These are phyloP conservation scores for Melanotaenia boesemani DNA, from an alignment of 2,797 vertebrate genomes.

Conservation along the genomic window DNA sequence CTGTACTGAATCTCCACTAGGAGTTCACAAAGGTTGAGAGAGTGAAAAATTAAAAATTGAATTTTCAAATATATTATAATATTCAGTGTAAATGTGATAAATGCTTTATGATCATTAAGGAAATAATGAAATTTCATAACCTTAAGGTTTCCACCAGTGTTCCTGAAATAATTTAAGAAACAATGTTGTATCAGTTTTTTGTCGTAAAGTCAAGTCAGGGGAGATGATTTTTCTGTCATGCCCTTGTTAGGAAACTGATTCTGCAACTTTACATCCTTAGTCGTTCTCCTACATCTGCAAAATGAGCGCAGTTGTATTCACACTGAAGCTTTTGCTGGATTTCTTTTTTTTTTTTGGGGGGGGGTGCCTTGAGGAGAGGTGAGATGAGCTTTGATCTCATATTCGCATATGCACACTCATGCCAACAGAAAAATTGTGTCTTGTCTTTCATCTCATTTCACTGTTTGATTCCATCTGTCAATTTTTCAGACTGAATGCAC, in stretches of 20 bases:
- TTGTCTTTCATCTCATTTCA: constrained; percentile 66
- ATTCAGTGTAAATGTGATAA: constrained; percentile 12
- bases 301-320: constrained; percentile 31
- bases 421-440: constrained; percentile 30
- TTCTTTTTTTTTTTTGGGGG: constrained; percentile 23
- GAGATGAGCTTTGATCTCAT: constrained; percentile 63
- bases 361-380: constrained; percentile 41
- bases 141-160: not conserved
- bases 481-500: constrained; percentile 51
- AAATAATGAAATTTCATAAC: constrained; percentile 24
- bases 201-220: not conserved
- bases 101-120: constrained; percentile 11
- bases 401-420: constrained; percentile 11
- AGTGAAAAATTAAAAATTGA: constrained; percentile 7
- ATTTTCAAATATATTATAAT: constrained; percentile 43
- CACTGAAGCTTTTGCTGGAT: constrained; percentile 32
- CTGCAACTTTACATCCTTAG: constrained; percentile 1
- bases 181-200: not conserved
- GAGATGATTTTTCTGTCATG: not conserved
- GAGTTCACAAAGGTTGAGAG: constrained; percentile 1
- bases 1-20: constrained; percentile 2
- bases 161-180: constrained; percentile 12
- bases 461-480: constrained; percentile 70
- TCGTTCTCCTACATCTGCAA: constrained; percentile 25
- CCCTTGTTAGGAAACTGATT: constrained; percentile 2